phyloP scores from a whole-genome alignment of 2,797 vertebrate genomes.

The Distichodus sexfasciatus region DNA sequence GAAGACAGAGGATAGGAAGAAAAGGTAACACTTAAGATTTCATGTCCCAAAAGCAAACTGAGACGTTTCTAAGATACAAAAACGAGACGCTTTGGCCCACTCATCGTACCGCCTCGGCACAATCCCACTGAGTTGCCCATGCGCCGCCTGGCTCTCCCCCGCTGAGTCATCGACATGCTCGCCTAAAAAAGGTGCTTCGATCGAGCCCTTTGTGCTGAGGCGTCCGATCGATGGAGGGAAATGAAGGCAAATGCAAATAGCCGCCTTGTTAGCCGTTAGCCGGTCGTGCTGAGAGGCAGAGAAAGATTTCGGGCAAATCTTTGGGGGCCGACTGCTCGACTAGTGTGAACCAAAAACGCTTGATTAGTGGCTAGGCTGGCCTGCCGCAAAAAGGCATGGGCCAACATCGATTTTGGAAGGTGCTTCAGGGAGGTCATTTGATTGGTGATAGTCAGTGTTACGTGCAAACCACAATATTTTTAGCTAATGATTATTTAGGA shows the following conservation, averaged over 20 bases:
- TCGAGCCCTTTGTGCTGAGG: conserved; percentile 65
- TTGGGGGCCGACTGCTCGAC: no score
- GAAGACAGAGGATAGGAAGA: background rate
- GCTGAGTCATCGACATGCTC: conserved; percentile 44
- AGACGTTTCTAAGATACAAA: no score
- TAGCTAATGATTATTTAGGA: no score
- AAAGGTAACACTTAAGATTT: background rate
- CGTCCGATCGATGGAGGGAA: conserved; percentile 69
- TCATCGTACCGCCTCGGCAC: no score
- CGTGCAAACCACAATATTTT: no score
- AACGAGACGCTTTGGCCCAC: no score
- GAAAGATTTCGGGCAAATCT: background rate
- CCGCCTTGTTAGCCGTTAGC: conserved; percentile 66
- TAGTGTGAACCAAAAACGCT: no score
- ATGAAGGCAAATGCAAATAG: conserved; percentile 72
- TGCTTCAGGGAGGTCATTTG: no score
- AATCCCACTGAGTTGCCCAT: background rate
- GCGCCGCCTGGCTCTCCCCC: conserved; percentile 4
- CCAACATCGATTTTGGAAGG: no score
- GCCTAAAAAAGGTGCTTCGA: conserved; percentile 63
- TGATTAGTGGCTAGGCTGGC: no score
- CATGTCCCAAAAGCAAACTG: background rate
- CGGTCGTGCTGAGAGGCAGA: conserved; percentile 56
- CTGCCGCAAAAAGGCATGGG: no score
- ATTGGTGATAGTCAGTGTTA: no score